Evolutionary conservation across 2,888 invertebrate genomes (phyloP), one percentile per base, ranked within the genome.

Genomic region (Diplolepis rosae): DNA sequence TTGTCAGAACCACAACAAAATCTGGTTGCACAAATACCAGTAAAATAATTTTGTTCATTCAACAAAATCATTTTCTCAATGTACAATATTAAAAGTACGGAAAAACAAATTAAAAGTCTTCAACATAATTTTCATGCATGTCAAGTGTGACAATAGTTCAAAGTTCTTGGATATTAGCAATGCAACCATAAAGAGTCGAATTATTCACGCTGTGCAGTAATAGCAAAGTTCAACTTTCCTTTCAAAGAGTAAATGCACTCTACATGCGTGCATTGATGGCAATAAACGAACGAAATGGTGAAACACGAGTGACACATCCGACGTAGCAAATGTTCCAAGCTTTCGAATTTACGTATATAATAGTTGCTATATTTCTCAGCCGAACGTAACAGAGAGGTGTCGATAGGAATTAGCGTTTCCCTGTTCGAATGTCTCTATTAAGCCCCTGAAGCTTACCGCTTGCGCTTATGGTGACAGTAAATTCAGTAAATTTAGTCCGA

Each of bases 121-220:
- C 24, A 61, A 39, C 61, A 39, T 24, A 24, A 39, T 39, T 35
- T 39, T 39, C n/a, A 39, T 35, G 35, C 24, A 39, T n/a, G 61
- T 35, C 18, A 61, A 61, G 61, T 39, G 61, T 61, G 61, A n/a
- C 61, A 61, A 61, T 61, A 39, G 39, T 39, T 24, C 39, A 24
- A 39, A 61, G 61, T 39, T 61, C 39, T 61, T 61, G 35, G 39
- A 61, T 39, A 61, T 61, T 61, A 24, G 61, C 61, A 61, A 24
- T 61, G 61, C 61, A 61, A 61, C 61, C 61, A 61, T 61, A 61
- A 61, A 61, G 61, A 35, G 24, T 61, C 24, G 61, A 61, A 61
- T 61, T 61, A 61, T 35, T 39, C 61, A 61, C 61, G 61, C 61
- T 61, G 61, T 24, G 61, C 39, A n/a, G 35, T 61, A 61, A 61